Evolutionary conservation across 1,140 invertebrate species (phyloP).

Genomic region (Trichonephila inaurata): DNA sequence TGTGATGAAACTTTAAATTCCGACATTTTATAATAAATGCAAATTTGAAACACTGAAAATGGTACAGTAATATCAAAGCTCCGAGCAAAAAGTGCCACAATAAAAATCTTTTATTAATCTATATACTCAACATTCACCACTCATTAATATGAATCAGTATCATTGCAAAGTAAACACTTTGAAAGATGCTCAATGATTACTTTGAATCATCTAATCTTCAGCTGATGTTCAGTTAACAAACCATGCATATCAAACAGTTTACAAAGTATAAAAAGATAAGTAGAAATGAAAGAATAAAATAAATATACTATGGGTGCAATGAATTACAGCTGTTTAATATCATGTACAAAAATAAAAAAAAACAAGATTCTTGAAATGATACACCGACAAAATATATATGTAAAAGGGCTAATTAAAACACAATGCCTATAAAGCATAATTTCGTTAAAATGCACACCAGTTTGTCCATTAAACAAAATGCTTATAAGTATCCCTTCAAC

Average conservation of each 20-base stretch:
- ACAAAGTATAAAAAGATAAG: conserved; percentile 5
- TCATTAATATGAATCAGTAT: too few species aligned
- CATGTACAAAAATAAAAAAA: conserved; percentile 17
- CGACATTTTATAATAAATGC: too few species aligned
- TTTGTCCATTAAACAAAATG: not conserved
- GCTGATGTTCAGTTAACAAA: too few species aligned
- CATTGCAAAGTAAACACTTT: too few species aligned
- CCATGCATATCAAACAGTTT: not conserved
- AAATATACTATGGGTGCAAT: not conserved
- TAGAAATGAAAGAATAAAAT: conserved; percentile 3
- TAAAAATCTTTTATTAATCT: too few species aligned
- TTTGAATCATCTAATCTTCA: too few species aligned
- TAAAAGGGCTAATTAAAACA: not conserved
- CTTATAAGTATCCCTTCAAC: not conserved
- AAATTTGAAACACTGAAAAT: too few species aligned
- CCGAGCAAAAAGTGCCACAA: too few species aligned
- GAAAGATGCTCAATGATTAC: too few species aligned
- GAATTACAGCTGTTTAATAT: not conserved
- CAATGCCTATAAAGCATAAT: not conserved
- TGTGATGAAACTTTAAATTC: too few species aligned
- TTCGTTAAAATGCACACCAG: not conserved
- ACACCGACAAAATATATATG: not conserved
- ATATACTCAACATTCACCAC: too few species aligned
- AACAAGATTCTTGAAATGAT: conserved; percentile 9
- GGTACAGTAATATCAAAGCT: too few species aligned